Evolutionary conservation across 1,140 invertebrate species (phyloP), one percentile per base, ranked within the genome.

Genomic region (Drosophila orosa): DNA sequence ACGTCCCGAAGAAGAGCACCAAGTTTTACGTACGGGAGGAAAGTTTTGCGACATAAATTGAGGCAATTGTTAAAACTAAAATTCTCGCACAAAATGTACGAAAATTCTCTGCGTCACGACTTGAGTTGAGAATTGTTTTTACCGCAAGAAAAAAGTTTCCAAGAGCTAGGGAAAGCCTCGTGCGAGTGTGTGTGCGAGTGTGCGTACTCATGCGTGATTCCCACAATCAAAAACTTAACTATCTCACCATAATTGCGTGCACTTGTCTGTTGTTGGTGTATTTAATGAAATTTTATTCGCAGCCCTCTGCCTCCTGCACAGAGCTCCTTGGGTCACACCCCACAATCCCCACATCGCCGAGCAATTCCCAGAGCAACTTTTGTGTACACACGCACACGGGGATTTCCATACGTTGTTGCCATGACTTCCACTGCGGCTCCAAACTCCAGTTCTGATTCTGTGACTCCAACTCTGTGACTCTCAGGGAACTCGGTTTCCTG

Each of bases 191-290:
- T 55, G 55, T 63, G 63, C 39, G 45, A 48, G 67, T 84, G 80
- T 83, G 84, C 62, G 79, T 79, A 87, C 84, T 89, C 84, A 87
- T 87, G 84, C 84, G 84, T 87, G 84, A 87, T 87, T 87, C 84
- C 84, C 85, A 87, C 84, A 89, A 89, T 89, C 84, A 90, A 89
- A 89, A 89, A 89, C 84, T 89, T 87, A 89, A 89, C 84, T 90
- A 82, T 89, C 84, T 83, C 82, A 66, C 84, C 85, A 89, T 90
- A 89, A 89, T 89, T 89, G 80, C 85, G 86, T 90, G 85, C 85
- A 84, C 85, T 89, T 90, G 80, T 86, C 72, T 90, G 86, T 76
- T 79, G 69, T 90, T 81, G 87, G 78, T 90, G 80, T 89, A 80
- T 89, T 89, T 89, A 89, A 89, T 89, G 84, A 89, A 89, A 89